Evolutionary conservation across 2,113 vertebrate genomes (phyloP).

Genomic region (Macaca nemestrina): DNA sequence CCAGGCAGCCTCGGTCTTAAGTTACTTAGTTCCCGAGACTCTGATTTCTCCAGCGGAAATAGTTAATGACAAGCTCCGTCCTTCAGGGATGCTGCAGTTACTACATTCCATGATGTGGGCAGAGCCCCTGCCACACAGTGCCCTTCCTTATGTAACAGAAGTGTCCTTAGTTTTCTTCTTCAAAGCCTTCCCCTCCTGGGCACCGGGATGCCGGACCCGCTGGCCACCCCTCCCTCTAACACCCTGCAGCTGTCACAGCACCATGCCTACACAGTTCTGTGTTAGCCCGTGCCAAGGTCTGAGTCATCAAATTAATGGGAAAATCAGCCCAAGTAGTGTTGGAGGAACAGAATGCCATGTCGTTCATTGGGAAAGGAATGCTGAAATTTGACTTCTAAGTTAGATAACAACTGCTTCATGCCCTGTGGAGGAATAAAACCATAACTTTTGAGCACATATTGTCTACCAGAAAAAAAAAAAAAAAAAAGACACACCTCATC

Average conservation of each 20-base stretch:
- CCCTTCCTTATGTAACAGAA: rapidly evolving
- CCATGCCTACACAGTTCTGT: rapidly evolving
- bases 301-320: rapidly evolving
- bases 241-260: rapidly evolving
- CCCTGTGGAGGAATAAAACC: too few species aligned
- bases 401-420: background rate
- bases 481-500: background rate
- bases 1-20: background rate
- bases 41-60: rapidly evolving
- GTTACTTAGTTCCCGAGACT: background rate
- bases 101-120: background rate
- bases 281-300: rapidly evolving
- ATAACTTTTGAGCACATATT: background rate
- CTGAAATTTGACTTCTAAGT: background rate
- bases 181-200: background rate
- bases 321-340: too few species aligned
- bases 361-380: background rate
- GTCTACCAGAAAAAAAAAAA: background rate
- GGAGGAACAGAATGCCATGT: rapidly evolving
- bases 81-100: rapidly evolving
- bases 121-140: too few species aligned
- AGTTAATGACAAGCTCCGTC: too few species aligned
- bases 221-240: rapidly evolving
- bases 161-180: background rate
- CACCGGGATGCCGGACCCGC: background rate